Evolutionary conservation across 2,113 vertebrate species (phyloP).

Genomic region (Picathartes gymnocephalus): DNA sequence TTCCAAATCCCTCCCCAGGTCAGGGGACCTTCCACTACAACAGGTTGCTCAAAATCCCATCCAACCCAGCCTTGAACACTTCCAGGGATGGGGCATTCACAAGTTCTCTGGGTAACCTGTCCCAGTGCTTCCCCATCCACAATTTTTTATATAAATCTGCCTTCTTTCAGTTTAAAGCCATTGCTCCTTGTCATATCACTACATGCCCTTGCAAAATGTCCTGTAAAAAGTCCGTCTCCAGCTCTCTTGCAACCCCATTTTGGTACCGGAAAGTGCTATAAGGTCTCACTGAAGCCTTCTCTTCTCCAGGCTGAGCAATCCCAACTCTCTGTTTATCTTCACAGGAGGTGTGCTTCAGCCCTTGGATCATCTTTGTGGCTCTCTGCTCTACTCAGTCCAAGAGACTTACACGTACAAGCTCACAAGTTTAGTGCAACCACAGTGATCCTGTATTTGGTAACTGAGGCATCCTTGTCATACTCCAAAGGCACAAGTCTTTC

Average conservation of each 20-base stretch:
- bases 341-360: fast-evolving
- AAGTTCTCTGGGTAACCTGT: neutral
- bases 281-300: neutral
- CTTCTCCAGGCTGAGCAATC: neutral
- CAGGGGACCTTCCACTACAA: neutral
- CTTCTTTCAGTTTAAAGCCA: neutral
- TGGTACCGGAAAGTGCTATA: neutral
- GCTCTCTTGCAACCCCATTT: neutral
- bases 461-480: neutral
- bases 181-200: neutral
- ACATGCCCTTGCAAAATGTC: neutral
- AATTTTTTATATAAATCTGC: neutral
- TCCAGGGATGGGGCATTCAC: too few species aligned
- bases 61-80: neutral
- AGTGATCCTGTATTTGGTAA: neutral
- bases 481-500: neutral
- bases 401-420: neutral
- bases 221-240: neutral
- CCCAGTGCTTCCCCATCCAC: neutral
- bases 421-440: neutral
- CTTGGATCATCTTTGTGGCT: too few species aligned
- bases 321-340: neutral
- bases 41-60: neutral
- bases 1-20: neutral
- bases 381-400: too few species aligned